Percentiles rank a stretch among this genome's conserved stretches.
These are phyloP conservation scores for Conger conger DNA, from an alignment of 2,113 vertebrate genomes.

Conservation along the genomic window DNA sequence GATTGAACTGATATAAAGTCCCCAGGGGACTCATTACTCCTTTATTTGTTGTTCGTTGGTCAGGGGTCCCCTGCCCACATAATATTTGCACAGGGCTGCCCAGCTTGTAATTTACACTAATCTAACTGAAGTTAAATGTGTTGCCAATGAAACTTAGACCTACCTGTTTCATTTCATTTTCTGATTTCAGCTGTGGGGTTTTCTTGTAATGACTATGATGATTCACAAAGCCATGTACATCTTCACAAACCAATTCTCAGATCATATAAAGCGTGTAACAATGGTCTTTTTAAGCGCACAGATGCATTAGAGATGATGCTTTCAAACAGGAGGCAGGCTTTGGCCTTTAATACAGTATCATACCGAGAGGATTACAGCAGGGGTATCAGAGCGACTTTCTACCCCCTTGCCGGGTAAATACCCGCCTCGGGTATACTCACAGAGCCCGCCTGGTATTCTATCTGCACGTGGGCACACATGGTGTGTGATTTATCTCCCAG, in stretches of 20 bases:
- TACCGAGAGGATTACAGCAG: not conserved
- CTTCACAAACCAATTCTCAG: not conserved
- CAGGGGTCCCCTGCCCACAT: not conserved
- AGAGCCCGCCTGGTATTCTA: not conserved
- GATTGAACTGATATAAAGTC: not conserved
- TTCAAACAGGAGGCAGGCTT: not conserved
- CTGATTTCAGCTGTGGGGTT: not conserved
- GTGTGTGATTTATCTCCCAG: not conserved
- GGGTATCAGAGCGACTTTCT: not conserved
- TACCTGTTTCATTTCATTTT: not conserved
- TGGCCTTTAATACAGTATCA: not conserved
- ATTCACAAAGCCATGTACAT: not conserved
- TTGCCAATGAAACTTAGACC: not conserved
- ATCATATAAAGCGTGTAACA: not conserved
- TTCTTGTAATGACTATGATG: not conserved
- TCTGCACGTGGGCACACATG: not conserved
- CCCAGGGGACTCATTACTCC: not conserved
- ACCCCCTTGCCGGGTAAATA: not conserved
- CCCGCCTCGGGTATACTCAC: not conserved
- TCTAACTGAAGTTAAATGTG: not conserved
- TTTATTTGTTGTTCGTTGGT: not conserved
- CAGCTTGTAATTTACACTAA: not conserved
- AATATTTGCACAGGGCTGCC: not conserved
- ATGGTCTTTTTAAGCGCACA: not conserved
- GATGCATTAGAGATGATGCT: not conserved